These are phyloP conservation scores for Trichopoda pennipes DNA, from an alignment of 2,888 invertebrate genomes.

Conservation along the genomic window DNA sequence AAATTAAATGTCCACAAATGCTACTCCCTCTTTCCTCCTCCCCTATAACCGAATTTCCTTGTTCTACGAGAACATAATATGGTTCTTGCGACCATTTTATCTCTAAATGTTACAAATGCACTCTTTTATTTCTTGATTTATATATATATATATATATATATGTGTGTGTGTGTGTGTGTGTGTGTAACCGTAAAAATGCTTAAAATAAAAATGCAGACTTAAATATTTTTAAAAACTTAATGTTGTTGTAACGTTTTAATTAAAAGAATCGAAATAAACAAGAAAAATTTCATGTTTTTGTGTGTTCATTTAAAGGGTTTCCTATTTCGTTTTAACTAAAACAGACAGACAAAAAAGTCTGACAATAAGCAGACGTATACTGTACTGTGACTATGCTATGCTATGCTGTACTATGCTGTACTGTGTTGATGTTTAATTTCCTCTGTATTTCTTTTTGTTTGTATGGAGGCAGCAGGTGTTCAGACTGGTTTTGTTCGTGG, in stretches of 20 bases:
- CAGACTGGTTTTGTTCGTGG: conserved; percentile 31
- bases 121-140: too few relatives aligned
- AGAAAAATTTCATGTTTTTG: conserved; percentile 20
- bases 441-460: conserved; percentile 3
- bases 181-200: background rate
- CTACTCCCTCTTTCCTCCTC: too few relatives aligned
- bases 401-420: too few relatives aligned
- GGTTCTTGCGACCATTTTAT: too few relatives aligned
- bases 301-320: conserved; percentile 48
- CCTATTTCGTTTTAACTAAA: conserved; percentile 28
- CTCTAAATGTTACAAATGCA: too few relatives aligned
- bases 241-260: conserved; percentile 2
- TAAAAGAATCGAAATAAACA: conserved; percentile 3
- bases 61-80: too few relatives aligned
- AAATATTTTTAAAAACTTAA: background rate
- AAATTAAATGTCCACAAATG: too few relatives aligned
- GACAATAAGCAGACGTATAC: conserved; percentile 31
- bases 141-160: too few relatives aligned
- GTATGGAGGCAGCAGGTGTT: conserved; percentile 53
- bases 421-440: conserved; percentile 16
- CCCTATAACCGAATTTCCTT: too few relatives aligned
- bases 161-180: too few relatives aligned
- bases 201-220: background rate
- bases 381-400: too few relatives aligned
- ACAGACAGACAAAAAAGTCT: background rate